A percentile compares a stretch with the other conserved stretches of the same genome.
phyloP scores from a whole-genome alignment of 2,888 invertebrate species.

The Cephonodes hylas region DNA sequence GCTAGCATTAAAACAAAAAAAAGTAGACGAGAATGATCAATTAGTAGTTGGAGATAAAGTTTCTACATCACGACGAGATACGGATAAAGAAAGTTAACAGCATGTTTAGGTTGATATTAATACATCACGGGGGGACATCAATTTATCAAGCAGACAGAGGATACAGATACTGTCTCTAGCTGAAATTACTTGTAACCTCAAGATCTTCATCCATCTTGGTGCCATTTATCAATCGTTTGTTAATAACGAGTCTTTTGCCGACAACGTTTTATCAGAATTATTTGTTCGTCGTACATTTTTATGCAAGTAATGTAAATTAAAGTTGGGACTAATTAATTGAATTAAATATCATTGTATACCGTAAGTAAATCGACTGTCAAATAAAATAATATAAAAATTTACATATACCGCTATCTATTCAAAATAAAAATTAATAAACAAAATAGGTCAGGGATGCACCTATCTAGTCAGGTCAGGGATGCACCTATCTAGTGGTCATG shows the following conservation, averaged over 20 bases:
- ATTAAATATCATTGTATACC: not conserved
- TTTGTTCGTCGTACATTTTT: not conserved
- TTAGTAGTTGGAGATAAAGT: conserved; percentile 26
- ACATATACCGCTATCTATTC: too few relatives aligned
- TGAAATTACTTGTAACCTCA: conserved; percentile 51
- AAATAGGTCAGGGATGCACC: too few relatives aligned
- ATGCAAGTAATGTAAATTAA: not conserved
- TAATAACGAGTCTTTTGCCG: conserved; percentile 26
- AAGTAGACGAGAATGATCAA: conserved; percentile 15
- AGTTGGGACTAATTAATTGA: too few relatives aligned
- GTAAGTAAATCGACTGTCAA: not conserved
- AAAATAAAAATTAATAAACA: too few relatives aligned
- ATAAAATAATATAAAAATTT: not conserved
- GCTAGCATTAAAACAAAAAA: too few relatives aligned
- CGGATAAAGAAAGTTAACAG: conserved; percentile 45
- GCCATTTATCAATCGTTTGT: conserved; percentile 47
- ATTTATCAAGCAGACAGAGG: conserved; percentile 62
- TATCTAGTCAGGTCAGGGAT: not conserved
- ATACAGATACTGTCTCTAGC: conserved; percentile 30
- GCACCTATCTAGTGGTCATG: too few relatives aligned
- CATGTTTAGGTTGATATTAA: conserved; percentile 52
- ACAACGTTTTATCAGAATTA: not conserved
- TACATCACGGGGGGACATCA: conserved; percentile 52
- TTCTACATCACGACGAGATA: conserved; percentile 21
- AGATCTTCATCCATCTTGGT: conserved; percentile 45